Evolutionary conservation across 2,888 invertebrate species (phyloP).

Genomic region (Yponomeuta cagnagella): DNA sequence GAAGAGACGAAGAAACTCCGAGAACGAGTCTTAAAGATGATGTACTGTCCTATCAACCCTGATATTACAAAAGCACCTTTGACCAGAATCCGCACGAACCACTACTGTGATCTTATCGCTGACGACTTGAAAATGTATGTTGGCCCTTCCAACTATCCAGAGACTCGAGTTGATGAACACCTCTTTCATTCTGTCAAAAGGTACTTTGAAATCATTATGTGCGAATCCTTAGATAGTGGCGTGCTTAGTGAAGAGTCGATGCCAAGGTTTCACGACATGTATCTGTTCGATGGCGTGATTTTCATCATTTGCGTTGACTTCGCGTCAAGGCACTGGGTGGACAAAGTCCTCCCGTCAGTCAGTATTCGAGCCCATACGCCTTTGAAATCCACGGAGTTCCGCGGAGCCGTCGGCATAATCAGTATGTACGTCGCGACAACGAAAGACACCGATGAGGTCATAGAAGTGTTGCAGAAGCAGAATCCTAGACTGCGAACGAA

Average conservation of each 20-base stretch:
- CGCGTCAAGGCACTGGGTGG: constrained; percentile 46
- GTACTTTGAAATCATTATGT: constrained; percentile 44
- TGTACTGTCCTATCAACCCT: constrained; percentile 48
- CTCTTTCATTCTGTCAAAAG: constrained; percentile 48
- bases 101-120: constrained; percentile 55
- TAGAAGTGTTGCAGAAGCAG: constrained; percentile 44
- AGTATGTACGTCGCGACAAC: constrained; percentile 50
- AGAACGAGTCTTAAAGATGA: constrained; percentile 41
- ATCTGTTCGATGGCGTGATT: constrained; percentile 62
- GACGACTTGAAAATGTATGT: constrained; percentile 62
- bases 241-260: constrained; percentile 30
- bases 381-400: constrained; percentile 56
- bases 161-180: constrained; percentile 50
- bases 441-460: constrained; percentile 46
- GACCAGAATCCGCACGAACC: constrained; percentile 49
- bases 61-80: constrained; percentile 46
- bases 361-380: constrained; percentile 38
- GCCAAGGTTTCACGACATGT: constrained; percentile 59
- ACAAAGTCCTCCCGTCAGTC: constrained; percentile 33
- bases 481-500: constrained; percentile 59
- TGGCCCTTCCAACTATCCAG: constrained; percentile 57
- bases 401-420: constrained; percentile 64
- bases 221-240: constrained; percentile 32
- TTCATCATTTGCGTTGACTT: constrained; percentile 57
- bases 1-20: constrained; percentile 32